phyloP scores from a whole-genome alignment of 2,797 vertebrate genomes.

The Cossypha heuglini region DNA sequence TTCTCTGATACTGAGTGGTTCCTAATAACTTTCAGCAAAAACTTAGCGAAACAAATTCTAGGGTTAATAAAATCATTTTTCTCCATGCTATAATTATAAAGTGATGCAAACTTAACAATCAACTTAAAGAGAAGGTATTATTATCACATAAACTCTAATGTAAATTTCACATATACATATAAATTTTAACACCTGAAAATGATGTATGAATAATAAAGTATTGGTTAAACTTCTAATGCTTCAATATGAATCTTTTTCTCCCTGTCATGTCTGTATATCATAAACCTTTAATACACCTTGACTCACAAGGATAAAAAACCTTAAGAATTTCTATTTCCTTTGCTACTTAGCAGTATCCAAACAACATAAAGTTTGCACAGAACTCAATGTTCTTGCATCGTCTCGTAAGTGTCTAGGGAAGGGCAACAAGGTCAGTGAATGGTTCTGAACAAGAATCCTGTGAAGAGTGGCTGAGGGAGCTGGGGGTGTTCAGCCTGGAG shows the following conservation, averaged over 20 bases:
- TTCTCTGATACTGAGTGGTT: background rate
- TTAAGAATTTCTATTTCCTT: background rate
- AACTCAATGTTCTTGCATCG: background rate
- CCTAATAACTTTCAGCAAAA: background rate
- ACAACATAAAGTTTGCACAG: background rate
- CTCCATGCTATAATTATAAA: background rate
- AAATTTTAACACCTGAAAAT: background rate
- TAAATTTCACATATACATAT: background rate
- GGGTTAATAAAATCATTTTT: background rate
- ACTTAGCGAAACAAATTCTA: background rate
- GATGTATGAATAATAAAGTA: background rate
- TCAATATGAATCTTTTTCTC: background rate
- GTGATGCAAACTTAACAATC: background rate
- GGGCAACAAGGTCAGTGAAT: background rate
- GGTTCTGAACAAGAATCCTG: background rate
- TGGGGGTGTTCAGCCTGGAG: background rate
- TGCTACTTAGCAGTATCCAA: background rate
- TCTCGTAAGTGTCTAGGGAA: background rate
- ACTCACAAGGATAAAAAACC: background rate
- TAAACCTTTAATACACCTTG: background rate
- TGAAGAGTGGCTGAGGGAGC: background rate
- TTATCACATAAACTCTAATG: background rate
- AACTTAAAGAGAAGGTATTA: background rate
- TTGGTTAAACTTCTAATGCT: background rate
- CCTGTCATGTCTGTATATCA: background rate